A percentile compares a stretch with the other conserved stretches of the same genome.
Conservation (phyloP, 2,888 invertebrate genomes). For the Cremastobaeus sp. region DNA sequence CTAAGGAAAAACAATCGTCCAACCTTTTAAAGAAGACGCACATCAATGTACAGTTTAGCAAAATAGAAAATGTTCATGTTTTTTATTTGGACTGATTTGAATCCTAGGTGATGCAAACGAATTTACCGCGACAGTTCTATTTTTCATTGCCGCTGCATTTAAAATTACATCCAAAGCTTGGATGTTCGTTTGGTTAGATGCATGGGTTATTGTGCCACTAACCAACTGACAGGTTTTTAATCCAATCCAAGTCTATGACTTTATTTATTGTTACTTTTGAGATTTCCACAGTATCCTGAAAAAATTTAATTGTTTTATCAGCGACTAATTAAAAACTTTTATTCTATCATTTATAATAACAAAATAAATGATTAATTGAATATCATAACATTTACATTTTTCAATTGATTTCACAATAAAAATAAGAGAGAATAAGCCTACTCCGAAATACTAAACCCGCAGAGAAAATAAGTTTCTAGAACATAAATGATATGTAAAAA, state of each 20-base stretch:
- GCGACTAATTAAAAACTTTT: neutral
- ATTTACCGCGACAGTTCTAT: conserved; percentile 68
- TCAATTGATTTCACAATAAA: no score
- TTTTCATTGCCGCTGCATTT: conserved; percentile 81
- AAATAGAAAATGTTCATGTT: neutral
- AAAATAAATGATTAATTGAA: conserved; percentile 1
- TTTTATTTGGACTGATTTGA: no score
- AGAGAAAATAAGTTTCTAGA: no score
- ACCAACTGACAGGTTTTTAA: conserved; percentile 80
- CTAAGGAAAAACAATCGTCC: conserved; percentile 89
- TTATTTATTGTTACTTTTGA: conserved; percentile 80
- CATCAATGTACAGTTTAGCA: neutral
- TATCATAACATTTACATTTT: no score
- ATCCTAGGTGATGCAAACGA: neutral
- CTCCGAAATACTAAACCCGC: no score
- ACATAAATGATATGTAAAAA: no score
- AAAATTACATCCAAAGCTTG: conserved; percentile 93
- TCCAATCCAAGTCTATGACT: conserved; percentile 79
- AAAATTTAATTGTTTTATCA: neutral
- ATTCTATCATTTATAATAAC: no score
- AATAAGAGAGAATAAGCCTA: no score
- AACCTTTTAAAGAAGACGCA: conserved; percentile 68
- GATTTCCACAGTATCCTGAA: neutral
- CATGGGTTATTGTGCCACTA: conserved; percentile 84
- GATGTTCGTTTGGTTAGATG: conserved; percentile 81